phyloP scores from a whole-genome alignment of 2,888 invertebrate species.

The Heliconius ismenius region DNA sequence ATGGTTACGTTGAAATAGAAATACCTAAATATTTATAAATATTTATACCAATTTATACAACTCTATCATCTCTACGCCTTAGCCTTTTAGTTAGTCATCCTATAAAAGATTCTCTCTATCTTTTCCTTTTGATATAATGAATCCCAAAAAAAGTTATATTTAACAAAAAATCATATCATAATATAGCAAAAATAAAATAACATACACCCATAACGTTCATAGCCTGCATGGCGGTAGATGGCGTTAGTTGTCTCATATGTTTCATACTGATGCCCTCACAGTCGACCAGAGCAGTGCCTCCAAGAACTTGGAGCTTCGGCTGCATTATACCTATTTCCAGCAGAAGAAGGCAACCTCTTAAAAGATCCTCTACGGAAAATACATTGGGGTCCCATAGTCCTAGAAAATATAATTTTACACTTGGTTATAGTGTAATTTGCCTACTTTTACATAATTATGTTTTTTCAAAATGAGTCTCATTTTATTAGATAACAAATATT shows the following conservation, averaged over 20 bases:
- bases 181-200: not conserved
- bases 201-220: conserved; percentile 86
- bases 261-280: conserved; percentile 85
- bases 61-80: too few relatives aligned
- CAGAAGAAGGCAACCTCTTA: conserved; percentile 85
- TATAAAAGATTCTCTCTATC: too few relatives aligned
- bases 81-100: too few relatives aligned
- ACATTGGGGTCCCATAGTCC: conserved; percentile 88
- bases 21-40: too few relatives aligned
- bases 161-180: not conserved
- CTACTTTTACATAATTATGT: too few relatives aligned
- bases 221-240: conserved; percentile 84
- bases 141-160: not conserved
- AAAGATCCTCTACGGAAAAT: conserved; percentile 84
- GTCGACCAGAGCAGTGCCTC: conserved; percentile 88
- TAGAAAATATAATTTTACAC: conserved; percentile 52
- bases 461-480: too few relatives aligned
- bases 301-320: conserved; percentile 87
- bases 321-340: conserved; percentile 89
- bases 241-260: conserved; percentile 87
- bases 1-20: too few relatives aligned
- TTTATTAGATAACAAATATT: too few relatives aligned
- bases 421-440: too few relatives aligned
- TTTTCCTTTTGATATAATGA: too few relatives aligned
- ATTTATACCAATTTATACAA: too few relatives aligned